Evolutionary conservation across 23 tunicate genomes (phyloP).

Genomic region (Botrylloides violaceus): DNA sequence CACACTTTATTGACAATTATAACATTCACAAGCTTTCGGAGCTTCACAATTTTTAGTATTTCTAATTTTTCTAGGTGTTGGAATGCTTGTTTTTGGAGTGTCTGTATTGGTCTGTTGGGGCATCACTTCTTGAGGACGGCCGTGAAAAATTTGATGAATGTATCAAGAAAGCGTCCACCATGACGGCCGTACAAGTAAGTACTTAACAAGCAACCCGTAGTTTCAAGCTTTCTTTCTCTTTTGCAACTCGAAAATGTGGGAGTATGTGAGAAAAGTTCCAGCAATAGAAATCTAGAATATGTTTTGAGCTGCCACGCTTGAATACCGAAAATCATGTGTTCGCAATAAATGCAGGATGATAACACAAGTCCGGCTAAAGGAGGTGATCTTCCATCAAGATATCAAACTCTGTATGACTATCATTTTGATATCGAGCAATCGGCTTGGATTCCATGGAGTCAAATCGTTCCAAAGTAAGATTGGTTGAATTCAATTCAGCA

Average conservation of each 20-base stretch:
- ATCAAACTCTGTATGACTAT: constrained; percentile 77
- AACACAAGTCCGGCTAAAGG: constrained; percentile 71
- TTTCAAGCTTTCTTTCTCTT: too few species aligned
- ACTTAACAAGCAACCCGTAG: too few species aligned
- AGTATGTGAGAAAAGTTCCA: too few species aligned
- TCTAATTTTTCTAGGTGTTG: constrained; percentile 33
- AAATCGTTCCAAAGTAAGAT: constrained; percentile 75
- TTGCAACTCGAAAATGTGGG: too few species aligned
- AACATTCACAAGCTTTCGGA: too few species aligned
- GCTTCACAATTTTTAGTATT: not conserved
- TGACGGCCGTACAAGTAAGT: constrained; percentile 79
- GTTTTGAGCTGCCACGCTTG: not conserved
- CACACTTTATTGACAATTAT: not conserved
- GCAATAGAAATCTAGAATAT: too few species aligned
- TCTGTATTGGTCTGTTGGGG: constrained; percentile 98
- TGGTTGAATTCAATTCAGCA: too few species aligned
- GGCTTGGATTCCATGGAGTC: constrained; percentile 92
- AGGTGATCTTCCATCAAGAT: constrained; percentile 78
- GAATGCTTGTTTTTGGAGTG: constrained; percentile 89
- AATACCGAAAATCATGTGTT: not conserved
- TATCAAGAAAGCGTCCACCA: constrained; percentile 61
- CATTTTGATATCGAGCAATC: constrained; percentile 66
- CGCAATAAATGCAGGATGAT: constrained; percentile 44
- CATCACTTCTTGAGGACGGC: constrained; percentile 75
- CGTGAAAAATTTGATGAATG: constrained; percentile 62